Base-by-base conservation (phyloP, 2,797 vertebrate genomes). In the Tinamus major region DNA sequence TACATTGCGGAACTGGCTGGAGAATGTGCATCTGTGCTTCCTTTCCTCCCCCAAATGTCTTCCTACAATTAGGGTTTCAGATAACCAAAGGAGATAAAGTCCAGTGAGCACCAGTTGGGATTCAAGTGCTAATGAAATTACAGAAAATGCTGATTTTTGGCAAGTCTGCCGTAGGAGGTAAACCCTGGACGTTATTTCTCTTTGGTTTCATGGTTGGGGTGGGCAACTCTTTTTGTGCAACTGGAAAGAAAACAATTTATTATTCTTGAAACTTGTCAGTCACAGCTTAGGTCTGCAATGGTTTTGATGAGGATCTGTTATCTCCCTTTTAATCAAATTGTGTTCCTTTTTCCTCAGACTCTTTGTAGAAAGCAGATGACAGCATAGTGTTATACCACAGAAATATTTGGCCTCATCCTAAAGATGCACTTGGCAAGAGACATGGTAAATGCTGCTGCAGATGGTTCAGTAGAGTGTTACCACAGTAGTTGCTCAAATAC, bases 281-380 rank as follows among this genome's bases (percentile, higher is more conserved):
- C 2, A 0, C 16, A 64, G 56, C 0, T 9, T 82, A 85, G 27
- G 3, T 82, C 55, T 90, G 49, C 56, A 62, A 31, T 68, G 74
- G 31, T 70, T 96, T 89, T 85, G 31, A 39, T 91, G 74, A 72
- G 67, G 55, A 87, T 87, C 35, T 14, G 7, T 74, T 78, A 33
- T 46, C 26, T 78, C 35, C 61, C 69, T 37, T 46, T 83, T 78
- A 87, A 94, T 72, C 68, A 87, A 78, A 89, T 65, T 55, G n/a
- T 44, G 20, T 7, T 92, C 19, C 46, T 62, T 89, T 89, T 64
- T 44, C 92, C 88, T 89, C 65, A 83, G 81, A 44, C 72, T 89
- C 55, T 3, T 0, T 78, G 68, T 58, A 55, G 37, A 53, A 65
- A 92, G 37, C 94, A 96, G 88, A 85, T 92, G 90, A 86, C 58